phyloP scores from a whole-genome alignment of 2,888 invertebrate species.

The Drosophila pullipes region DNA sequence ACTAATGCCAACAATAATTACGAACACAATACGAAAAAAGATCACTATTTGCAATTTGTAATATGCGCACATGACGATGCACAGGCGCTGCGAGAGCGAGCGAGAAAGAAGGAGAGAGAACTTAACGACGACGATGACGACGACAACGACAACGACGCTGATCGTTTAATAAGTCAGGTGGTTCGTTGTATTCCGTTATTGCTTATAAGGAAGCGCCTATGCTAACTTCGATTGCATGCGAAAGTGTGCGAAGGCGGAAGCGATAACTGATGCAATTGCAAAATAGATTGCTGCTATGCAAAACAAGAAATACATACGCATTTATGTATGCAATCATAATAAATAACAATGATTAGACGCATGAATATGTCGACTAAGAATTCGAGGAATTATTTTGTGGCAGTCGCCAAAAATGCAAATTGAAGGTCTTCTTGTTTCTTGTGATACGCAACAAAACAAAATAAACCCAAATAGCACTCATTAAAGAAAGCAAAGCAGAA shows the following conservation, averaged over 20 bases:
- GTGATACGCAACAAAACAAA: constrained; percentile 38
- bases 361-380: constrained; percentile 20
- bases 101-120: constrained; percentile 5
- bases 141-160: constrained; percentile 20
- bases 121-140: constrained; percentile 10
- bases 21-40: constrained; percentile 9
- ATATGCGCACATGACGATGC: constrained; percentile 9
- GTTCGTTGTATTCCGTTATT: constrained; percentile 21
- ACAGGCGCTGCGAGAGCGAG: constrained; percentile 4
- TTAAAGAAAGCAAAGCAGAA: constrained; percentile 18
- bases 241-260: constrained; percentile 42
- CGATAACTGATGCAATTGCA: constrained; percentile 11
- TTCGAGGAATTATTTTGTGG: constrained; percentile 45
- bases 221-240: constrained; percentile 28
- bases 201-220: constrained; percentile 57
- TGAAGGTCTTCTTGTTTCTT: constrained; percentile 46
- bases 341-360: constrained; percentile 31
- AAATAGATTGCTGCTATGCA: constrained; percentile 6
- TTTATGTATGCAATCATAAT: constrained; percentile 1
- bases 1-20: constrained; percentile 34
- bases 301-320: constrained; percentile 1
- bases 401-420: constrained; percentile 32
- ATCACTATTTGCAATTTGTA: constrained; percentile 36
- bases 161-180: constrained; percentile 54
- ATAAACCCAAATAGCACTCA: constrained; percentile 1